A percentile compares a stretch with the other conserved stretches of the same genome.
phyloP scores from a whole-genome alignment of 2,113 vertebrate genomes.

The Platycercus adscitus region DNA sequence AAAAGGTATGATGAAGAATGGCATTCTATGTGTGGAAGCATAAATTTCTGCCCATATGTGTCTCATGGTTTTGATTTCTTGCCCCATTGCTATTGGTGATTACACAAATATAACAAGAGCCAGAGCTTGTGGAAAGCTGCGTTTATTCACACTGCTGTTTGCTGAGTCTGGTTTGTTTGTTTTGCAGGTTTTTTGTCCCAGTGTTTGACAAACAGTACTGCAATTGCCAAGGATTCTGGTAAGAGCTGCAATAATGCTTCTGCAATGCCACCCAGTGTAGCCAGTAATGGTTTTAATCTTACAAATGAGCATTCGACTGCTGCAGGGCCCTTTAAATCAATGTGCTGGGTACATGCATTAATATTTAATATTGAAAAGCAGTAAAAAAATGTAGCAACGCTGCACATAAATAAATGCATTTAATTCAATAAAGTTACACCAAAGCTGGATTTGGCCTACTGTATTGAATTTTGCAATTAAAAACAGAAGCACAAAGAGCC shows the following conservation, averaged over 20 bases:
- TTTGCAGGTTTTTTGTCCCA: background rate
- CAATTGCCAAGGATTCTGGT: background rate
- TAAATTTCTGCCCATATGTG: background rate
- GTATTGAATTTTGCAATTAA: background rate
- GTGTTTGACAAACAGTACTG: background rate
- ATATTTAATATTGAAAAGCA: constrained; percentile 36
- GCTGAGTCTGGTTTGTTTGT: background rate
- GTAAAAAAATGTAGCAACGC: background rate
- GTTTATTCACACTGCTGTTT: background rate
- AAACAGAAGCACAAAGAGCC: background rate
- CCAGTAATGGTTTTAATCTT: background rate
- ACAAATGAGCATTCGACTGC: background rate
- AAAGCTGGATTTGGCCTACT: background rate
- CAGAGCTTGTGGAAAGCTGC: background rate
- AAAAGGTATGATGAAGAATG: background rate
- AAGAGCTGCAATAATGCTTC: background rate
- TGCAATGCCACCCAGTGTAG: background rate
- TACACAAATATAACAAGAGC: background rate
- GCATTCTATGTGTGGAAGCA: background rate
- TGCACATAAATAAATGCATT: background rate
- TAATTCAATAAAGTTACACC: background rate
- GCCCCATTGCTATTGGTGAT: background rate
- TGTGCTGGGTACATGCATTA: background rate
- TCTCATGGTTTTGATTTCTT: background rate
- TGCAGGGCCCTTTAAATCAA: constrained; percentile 22